phyloP scores from a whole-genome alignment of 1,140 invertebrate species.

The Meloidogyne floridensis region DNA sequence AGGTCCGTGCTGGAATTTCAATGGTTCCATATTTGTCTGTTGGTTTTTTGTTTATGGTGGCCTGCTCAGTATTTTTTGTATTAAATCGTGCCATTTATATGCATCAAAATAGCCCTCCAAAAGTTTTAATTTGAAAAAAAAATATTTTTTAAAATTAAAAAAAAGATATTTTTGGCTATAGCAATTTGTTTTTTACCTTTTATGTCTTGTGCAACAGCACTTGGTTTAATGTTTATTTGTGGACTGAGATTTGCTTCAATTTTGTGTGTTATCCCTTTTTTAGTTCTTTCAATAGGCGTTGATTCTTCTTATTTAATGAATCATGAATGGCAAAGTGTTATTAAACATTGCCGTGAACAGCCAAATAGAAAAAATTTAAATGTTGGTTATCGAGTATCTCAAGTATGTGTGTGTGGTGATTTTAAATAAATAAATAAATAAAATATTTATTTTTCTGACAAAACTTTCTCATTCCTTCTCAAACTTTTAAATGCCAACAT shows the following conservation, averaged over 20 bases:
- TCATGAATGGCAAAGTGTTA: conserved; percentile 66
- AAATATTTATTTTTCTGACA: too few species aligned
- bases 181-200: conserved; percentile 57
- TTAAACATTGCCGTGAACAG: conserved; percentile 59
- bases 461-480: too few species aligned
- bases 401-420: conserved; percentile 16
- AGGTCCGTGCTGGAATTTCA: conserved; percentile 55
- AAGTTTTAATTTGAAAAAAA: conserved; percentile 39
- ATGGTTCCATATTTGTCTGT: conserved; percentile 59
- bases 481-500: too few species aligned
- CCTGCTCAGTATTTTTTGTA: conserved; percentile 54
- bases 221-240: conserved; percentile 61
- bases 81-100: conserved; percentile 59
- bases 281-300: conserved; percentile 63
- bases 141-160: neutral
- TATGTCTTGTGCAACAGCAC: conserved; percentile 60
- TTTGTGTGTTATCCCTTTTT: conserved; percentile 63
- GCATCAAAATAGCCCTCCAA: conserved; percentile 60
- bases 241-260: conserved; percentile 63
- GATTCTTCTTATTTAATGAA: conserved; percentile 65
- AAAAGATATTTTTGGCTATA: conserved; percentile 44
- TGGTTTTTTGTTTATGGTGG: conserved; percentile 61
- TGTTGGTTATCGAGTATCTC: conserved; percentile 57
- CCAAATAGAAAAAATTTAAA: conserved; percentile 56
- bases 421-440: neutral